Percentiles rank a stretch among this genome's conserved stretches.
Conservation (phyloP, 1,140 invertebrate genomes). For the Limonius californicus region DNA sequence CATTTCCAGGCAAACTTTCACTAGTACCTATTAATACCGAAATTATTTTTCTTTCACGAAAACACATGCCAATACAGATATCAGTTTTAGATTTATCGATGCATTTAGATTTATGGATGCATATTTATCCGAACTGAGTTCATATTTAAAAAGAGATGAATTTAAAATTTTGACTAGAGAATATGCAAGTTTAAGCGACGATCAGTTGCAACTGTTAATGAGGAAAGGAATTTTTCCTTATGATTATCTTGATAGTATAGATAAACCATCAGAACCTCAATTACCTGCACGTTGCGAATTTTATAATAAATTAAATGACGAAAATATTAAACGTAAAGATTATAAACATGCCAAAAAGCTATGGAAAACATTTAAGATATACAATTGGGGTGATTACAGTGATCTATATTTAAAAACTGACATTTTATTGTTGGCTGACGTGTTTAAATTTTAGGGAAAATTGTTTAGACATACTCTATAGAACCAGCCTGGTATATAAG, state of each 20-base stretch:
- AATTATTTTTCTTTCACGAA: slow-evolving; percentile 34
- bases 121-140: slow-evolving; percentile 30
- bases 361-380: slow-evolving; percentile 8
- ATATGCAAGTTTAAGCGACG: slow-evolving; percentile 25
- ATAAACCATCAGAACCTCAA: slow-evolving; percentile 32
- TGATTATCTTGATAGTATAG: slow-evolving; percentile 30
- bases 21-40: slow-evolving; percentile 34
- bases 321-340: slow-evolving; percentile 1
- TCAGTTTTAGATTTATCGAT: slow-evolving; percentile 35
- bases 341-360: slow-evolving; percentile 15
- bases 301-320: slow-evolving; percentile 11
- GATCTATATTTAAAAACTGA: slow-evolving; percentile 22
- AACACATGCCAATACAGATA: slow-evolving; percentile 14
- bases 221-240: slow-evolving; percentile 37
- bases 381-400: slow-evolving; percentile 18
- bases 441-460: slow-evolving; percentile 18
- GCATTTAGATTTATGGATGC: slow-evolving; percentile 31
- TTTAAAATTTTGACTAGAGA: slow-evolving; percentile 2
- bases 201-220: slow-evolving; percentile 30
- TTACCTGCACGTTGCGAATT: slow-evolving; percentile 28
- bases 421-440: slow-evolving; percentile 16
- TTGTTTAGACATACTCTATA: slow-evolving; percentile 9
- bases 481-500: slow-evolving; percentile 46
- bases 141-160: slow-evolving; percentile 19
- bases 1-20: slow-evolving; percentile 5